These are phyloP conservation scores for Intellagama lesueurii DNA, from an alignment of 2,797 vertebrate species.

Conservation along the genomic window DNA sequence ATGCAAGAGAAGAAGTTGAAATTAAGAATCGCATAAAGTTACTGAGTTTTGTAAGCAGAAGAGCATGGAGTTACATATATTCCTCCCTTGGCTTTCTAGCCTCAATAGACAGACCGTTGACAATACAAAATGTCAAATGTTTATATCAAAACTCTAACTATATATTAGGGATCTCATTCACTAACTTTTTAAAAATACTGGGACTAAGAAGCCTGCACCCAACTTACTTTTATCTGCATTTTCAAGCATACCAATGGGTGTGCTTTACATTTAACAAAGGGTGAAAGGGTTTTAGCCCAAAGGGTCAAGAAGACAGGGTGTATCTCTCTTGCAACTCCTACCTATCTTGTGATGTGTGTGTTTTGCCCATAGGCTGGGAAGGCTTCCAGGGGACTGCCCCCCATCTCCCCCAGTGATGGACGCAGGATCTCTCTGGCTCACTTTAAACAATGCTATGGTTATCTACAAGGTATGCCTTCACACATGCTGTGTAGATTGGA, in stretches of 20 bases:
- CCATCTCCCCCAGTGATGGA: not conserved
- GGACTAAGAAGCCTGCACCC: not conserved
- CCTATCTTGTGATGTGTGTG: no score
- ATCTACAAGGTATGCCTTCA: not conserved
- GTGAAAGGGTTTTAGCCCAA: not conserved
- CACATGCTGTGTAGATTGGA: no score
- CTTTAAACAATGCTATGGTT: not conserved
- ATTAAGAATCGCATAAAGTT: not conserved
- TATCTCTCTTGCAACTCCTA: no score
- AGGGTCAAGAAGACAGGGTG: not conserved
- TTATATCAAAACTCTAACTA: not conserved
- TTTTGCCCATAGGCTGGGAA: not conserved
- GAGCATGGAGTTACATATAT: not conserved
- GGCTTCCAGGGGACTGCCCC: no score
- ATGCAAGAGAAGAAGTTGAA: not conserved
- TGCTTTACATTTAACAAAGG: not conserved
- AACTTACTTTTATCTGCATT: no score
- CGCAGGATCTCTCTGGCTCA: no score
- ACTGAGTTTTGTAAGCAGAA: not conserved
- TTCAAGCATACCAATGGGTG: not conserved
- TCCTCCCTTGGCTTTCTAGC: not conserved
- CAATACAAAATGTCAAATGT: no score
- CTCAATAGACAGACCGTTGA: not conserved
- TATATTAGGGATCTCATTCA: not conserved
- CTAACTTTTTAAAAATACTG: not conserved